These are phyloP conservation scores for Nothocercus nigrocapillus DNA, from an alignment of 2,113 vertebrate genomes.

Conservation along the genomic window DNA sequence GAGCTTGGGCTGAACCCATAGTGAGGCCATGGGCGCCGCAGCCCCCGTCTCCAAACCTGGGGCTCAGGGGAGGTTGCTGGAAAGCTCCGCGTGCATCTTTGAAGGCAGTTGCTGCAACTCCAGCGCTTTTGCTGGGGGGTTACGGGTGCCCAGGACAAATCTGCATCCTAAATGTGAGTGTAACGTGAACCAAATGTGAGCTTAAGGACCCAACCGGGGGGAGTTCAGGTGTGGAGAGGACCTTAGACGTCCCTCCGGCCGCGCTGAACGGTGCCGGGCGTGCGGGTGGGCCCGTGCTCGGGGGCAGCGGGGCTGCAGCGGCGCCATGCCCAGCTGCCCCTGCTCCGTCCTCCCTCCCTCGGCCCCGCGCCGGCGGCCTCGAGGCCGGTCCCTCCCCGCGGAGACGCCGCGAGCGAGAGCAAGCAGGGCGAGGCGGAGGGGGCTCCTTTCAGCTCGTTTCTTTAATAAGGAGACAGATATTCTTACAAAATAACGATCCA, in stretches of 20 bases:
- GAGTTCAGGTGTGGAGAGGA: background rate
- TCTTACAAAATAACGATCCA: constrained; percentile 81
- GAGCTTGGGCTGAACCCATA: background rate
- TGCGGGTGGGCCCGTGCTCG: background rate
- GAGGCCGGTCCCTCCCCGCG: fast-evolving
- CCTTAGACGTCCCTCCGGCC: background rate
- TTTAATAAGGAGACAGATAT: constrained; percentile 83
- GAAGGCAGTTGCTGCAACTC: background rate
- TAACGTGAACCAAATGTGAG: fast-evolving
- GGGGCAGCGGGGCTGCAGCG: too few species aligned
- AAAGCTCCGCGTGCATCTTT: fast-evolving
- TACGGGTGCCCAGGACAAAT: background rate
- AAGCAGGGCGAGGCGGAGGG: background rate
- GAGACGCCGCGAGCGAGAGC: background rate
- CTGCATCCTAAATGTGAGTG: fast-evolving
- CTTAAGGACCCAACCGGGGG: fast-evolving
- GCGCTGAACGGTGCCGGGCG: background rate
- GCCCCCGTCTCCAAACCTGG: background rate
- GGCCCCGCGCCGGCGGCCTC: background rate
- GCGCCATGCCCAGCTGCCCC: background rate
- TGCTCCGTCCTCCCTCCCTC: background rate
- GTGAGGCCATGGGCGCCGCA: fast-evolving
- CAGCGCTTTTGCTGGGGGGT: background rate
- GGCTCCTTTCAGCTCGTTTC: constrained; percentile 77
- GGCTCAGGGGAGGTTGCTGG: background rate